Evolutionary conservation across 1,140 invertebrate genomes (phyloP).

Genomic region (Cotesia vestalis): DNA sequence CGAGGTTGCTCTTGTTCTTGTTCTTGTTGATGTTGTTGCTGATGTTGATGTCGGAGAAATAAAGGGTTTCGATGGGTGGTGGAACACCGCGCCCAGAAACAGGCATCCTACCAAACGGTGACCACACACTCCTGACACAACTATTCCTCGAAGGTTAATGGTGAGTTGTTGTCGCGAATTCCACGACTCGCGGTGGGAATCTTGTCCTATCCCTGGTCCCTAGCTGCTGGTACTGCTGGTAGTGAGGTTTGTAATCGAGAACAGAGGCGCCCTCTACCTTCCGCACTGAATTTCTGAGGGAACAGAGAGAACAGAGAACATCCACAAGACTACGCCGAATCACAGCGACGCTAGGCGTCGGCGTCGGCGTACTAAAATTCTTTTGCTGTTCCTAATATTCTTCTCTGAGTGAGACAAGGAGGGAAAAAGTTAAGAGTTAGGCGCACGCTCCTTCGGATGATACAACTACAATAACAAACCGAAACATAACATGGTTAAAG

Average conservation of each 20-base stretch:
- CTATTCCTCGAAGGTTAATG: constrained; percentile 34
- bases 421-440: background rate
- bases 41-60: constrained; percentile 35
- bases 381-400: too few relatives aligned
- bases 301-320: background rate
- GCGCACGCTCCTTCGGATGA: constrained; percentile 47
- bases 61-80: constrained; percentile 46
- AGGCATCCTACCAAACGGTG: constrained; percentile 65
- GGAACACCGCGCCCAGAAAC: constrained; percentile 64
- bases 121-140: constrained; percentile 60
- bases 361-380: constrained; percentile 46
- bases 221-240: background rate
- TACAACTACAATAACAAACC: constrained; percentile 15
- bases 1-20: constrained; percentile 1
- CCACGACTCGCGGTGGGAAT: constrained; percentile 35
- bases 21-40: constrained; percentile 25
- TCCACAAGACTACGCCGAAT: constrained; percentile 57
- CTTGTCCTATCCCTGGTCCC: constrained; percentile 34
- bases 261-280: background rate
- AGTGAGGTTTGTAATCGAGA: too few relatives aligned
- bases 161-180: background rate
- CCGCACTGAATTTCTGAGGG: constrained; percentile 31
- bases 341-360: constrained; percentile 49
- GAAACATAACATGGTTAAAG: background rate
- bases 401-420: too few relatives aligned